These are phyloP conservation scores for Megaleporinus macrocephalus DNA, from an alignment of 2,113 vertebrate genomes.

Conservation along the genomic window DNA sequence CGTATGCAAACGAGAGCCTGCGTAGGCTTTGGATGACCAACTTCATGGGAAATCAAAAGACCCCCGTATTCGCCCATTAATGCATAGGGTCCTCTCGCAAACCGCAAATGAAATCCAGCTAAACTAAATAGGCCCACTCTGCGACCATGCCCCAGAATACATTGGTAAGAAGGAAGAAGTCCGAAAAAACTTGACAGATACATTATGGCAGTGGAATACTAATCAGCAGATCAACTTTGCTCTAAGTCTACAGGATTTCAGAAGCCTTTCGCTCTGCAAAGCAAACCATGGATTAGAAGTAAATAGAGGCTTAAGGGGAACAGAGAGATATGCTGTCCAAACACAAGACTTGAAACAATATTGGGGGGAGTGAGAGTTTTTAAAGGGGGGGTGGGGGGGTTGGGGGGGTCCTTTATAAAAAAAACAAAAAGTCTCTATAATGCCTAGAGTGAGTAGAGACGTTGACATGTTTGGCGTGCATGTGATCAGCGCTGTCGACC, in stretches of 20 bases:
- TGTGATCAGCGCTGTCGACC: slow-evolving; percentile 4
- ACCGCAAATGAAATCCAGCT: slow-evolving; percentile 59
- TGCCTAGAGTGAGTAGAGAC: slow-evolving; percentile 5
- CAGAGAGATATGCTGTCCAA: slow-evolving; percentile 71
- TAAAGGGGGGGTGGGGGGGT: too few species aligned
- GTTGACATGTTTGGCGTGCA: slow-evolving; percentile 38
- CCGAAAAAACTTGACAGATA: slow-evolving; percentile 72
- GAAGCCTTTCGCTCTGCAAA: slow-evolving; percentile 74
- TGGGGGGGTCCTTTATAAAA: neutral
- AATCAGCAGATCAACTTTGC: slow-evolving; percentile 81
- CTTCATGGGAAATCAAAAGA: slow-evolving; percentile 73
- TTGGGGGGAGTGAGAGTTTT: neutral
- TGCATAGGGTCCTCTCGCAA: slow-evolving; percentile 64
- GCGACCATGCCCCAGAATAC: slow-evolving; percentile 63
- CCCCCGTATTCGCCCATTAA: slow-evolving; percentile 70
- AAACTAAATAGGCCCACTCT: slow-evolving; percentile 49
- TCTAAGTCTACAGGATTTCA: slow-evolving; percentile 78
- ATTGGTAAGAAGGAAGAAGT: slow-evolving; percentile 63
- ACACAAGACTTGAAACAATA: slow-evolving; percentile 69
- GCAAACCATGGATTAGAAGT: slow-evolving; percentile 79
- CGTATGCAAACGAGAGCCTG: slow-evolving; percentile 74
- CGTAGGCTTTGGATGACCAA: slow-evolving; percentile 72
- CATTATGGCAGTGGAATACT: slow-evolving; percentile 80
- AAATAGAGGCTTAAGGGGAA: slow-evolving; percentile 77
- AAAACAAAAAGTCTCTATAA: slow-evolving; percentile 20